Evolutionary conservation across 2,113 vertebrate genomes (phyloP).

Genomic region (Chauna torquata): DNA sequence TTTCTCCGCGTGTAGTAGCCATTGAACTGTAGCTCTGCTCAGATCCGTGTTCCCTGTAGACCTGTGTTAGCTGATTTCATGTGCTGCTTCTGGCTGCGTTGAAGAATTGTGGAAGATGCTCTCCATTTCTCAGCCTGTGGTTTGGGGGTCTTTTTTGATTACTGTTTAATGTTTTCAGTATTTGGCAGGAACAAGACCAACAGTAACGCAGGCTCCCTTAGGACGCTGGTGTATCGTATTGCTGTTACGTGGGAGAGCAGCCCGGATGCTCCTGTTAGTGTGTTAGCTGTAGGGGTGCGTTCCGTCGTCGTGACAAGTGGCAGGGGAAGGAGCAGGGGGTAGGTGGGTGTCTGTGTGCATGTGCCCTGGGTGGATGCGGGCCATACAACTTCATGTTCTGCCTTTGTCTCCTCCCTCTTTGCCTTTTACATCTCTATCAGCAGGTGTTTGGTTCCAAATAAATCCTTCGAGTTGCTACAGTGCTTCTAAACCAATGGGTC

Average conservation of each 20-base stretch:
- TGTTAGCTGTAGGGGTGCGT: fast-evolving
- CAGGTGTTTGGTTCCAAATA: fast-evolving
- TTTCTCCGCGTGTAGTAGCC: background rate
- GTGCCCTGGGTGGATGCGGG: background rate
- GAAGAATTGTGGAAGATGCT: background rate
- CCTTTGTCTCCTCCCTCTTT: background rate
- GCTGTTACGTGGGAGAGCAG: fast-evolving
- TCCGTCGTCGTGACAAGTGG: background rate
- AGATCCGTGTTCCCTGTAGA: fast-evolving
- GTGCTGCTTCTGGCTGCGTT: background rate
- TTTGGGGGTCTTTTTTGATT: background rate
- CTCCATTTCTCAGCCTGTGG: background rate
- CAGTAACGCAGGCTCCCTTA: background rate
- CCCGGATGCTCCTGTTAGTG: background rate
- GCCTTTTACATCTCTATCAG: background rate
- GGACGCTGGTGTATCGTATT: background rate
- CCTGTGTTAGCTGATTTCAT: background rate
- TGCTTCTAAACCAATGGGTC: background rate
- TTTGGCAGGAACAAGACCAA: background rate
- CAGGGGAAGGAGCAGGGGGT: no score
- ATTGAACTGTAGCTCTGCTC: background rate
- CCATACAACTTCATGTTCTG: background rate
- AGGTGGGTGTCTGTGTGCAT: background rate
- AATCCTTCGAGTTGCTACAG: background rate
- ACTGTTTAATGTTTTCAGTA: background rate